Evolutionary conservation across 2,113 vertebrate genomes (phyloP).

Genomic region (Gracilinanus agilis): DNA sequence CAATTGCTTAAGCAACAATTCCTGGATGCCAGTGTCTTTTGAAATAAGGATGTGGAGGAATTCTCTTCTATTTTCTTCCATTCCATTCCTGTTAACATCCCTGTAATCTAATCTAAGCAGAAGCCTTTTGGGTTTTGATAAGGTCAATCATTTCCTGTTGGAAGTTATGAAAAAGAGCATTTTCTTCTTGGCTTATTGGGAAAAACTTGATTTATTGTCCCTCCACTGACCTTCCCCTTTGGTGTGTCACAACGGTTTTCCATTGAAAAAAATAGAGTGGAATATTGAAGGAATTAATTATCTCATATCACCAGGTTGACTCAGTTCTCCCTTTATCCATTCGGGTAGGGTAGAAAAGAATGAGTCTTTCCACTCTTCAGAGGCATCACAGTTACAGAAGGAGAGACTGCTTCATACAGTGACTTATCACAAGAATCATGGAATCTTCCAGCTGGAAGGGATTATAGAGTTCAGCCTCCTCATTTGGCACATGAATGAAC

Average conservation of each 20-base stretch:
- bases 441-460: not conserved
- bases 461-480: not conserved
- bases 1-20: conserved; percentile 13
- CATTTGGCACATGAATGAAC: not conserved
- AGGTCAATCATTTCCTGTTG: not conserved
- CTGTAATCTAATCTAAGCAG: conserved; percentile 12
- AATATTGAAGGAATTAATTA: not conserved
- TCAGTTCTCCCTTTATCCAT: not conserved
- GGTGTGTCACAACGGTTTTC: not conserved
- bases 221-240: not conserved
- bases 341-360: not conserved
- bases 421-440: not conserved
- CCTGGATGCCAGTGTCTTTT: not conserved
- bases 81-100: conserved; percentile 28
- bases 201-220: not conserved
- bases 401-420: not conserved
- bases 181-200: not conserved
- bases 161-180: not conserved
- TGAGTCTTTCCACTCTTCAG: not conserved
- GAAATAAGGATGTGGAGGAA: not conserved
- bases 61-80: not conserved
- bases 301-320: not conserved
- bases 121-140: conserved; percentile 28
- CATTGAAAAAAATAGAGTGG: not conserved
- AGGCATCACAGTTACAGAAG: not conserved